These are phyloP conservation scores for Triplophysa rosa DNA, from an alignment of 2,113 vertebrate genomes.

Conservation along the genomic window DNA sequence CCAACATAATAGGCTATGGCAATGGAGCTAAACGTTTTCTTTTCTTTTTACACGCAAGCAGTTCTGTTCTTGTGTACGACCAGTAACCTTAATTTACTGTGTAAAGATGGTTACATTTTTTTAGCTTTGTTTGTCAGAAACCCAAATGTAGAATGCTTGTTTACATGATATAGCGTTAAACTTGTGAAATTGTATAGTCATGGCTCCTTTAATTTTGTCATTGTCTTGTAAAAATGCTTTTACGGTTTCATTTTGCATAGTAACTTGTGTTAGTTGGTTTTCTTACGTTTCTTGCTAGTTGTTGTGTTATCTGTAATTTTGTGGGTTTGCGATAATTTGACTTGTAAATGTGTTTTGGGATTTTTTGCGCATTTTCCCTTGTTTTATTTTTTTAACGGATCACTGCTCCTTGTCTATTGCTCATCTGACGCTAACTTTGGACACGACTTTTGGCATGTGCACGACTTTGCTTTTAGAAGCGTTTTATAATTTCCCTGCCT, in stretches of 20 bases:
- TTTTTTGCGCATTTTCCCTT: constrained; percentile 47
- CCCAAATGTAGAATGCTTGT: constrained; percentile 96
- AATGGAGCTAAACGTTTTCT: constrained; percentile 90
- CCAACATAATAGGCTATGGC: constrained; percentile 86
- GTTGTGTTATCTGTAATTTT: constrained; percentile 94
- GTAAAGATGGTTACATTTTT: constrained; percentile 99
- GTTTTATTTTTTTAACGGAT: constrained; percentile 69
- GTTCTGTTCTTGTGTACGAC: constrained; percentile 99
- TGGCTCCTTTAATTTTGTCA: constrained; percentile 89
- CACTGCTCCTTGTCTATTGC: constrained; percentile 97
- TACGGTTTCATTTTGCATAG: constrained; percentile 86
- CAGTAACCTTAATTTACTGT: constrained; percentile 99
- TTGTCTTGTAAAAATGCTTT: constrained; percentile 94
- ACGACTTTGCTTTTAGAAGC: constrained; percentile 98
- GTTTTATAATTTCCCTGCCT: constrained; percentile 94
- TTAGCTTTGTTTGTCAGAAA: constrained; percentile 96
- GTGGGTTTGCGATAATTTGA: constrained; percentile 90
- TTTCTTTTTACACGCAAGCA: constrained; percentile 87
- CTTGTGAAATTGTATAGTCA: constrained; percentile 83
- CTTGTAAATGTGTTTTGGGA: constrained; percentile 92
- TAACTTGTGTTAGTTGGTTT: constrained; percentile 75
- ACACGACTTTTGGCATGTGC: constrained; percentile 99
- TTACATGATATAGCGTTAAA: constrained; percentile 92
- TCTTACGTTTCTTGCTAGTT: constrained; percentile 81
- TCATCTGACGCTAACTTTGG: constrained; percentile 97